Evolutionary conservation across 2,797 vertebrate species (phyloP).

Genomic region (Caiman crocodilus): DNA sequence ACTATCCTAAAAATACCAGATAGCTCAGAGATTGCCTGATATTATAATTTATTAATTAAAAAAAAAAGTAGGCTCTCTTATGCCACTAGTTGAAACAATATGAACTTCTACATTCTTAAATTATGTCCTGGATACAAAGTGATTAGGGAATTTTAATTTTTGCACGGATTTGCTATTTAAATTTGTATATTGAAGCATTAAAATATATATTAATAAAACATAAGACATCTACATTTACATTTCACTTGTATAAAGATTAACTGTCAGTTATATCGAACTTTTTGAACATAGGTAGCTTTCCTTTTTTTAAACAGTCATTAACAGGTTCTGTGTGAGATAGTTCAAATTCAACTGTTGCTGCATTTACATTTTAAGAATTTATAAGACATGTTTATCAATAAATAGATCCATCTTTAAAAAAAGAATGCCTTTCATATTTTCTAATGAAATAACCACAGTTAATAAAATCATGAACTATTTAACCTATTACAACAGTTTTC

Average conservation of each 20-base stretch:
- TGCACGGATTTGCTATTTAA: background rate
- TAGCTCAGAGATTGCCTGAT: background rate
- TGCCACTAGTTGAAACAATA: background rate
- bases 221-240: background rate
- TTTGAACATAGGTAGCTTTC: no score
- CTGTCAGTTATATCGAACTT: background rate
- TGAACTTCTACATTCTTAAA: background rate
- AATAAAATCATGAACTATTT: background rate
- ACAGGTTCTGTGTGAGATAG: no score
- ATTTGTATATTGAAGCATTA: background rate
- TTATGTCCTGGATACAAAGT: background rate
- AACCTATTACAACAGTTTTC: no score
- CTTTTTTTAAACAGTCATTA: no score
- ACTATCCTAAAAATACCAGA: background rate
- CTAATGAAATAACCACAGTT: background rate
- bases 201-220: background rate
- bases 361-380: background rate
- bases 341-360: background rate
- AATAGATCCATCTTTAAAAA: slow-evolving; percentile 7
- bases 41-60: background rate
- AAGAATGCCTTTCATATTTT: background rate
- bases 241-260: background rate
- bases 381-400: background rate
- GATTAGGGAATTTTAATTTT: background rate
- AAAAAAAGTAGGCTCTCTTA: background rate